phyloP scores from a whole-genome alignment of 2,888 invertebrate species.

The Drosophila rubida region DNA sequence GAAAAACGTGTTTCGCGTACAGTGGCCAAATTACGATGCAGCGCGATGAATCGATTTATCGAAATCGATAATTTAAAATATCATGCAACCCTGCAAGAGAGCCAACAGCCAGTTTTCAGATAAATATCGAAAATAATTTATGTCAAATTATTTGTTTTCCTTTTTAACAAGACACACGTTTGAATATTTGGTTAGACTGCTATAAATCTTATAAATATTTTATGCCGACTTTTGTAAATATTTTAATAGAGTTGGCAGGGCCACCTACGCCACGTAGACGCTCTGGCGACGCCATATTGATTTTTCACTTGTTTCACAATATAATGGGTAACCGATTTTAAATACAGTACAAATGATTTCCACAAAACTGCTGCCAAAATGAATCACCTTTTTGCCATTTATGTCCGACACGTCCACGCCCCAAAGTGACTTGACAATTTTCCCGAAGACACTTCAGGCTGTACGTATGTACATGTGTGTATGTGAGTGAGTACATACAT shows the following conservation, averaged over 20 bases:
- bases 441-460: constrained; percentile 41
- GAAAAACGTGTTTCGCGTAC: constrained; percentile 63
- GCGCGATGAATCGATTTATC: constrained; percentile 33
- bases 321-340: constrained; percentile 33
- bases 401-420: constrained; percentile 61
- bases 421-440: constrained; percentile 40
- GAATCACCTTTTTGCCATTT: constrained; percentile 43
- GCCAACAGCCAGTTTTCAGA: constrained; percentile 28
- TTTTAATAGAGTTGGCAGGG: constrained; percentile 61
- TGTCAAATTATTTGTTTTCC: constrained; percentile 3
- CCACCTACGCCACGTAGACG: constrained; percentile 63
- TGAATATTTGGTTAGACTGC: constrained; percentile 23
- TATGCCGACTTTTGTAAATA: constrained; percentile 13
- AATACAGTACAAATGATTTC: constrained; percentile 44
- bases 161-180: constrained; percentile 22
- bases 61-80: constrained; percentile 46
- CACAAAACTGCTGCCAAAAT: constrained; percentile 50
- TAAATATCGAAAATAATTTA: constrained; percentile 11
- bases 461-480: constrained; percentile 17
- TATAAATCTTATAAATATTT: constrained; percentile 21
- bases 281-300: constrained; percentile 68
- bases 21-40: background rate
- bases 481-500: background rate
- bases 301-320: constrained; percentile 73
- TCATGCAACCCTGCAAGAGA: constrained; percentile 37